Evolutionary conservation across 1,140 invertebrate genomes (phyloP).

Genomic region (Tachypleus tridentatus): DNA sequence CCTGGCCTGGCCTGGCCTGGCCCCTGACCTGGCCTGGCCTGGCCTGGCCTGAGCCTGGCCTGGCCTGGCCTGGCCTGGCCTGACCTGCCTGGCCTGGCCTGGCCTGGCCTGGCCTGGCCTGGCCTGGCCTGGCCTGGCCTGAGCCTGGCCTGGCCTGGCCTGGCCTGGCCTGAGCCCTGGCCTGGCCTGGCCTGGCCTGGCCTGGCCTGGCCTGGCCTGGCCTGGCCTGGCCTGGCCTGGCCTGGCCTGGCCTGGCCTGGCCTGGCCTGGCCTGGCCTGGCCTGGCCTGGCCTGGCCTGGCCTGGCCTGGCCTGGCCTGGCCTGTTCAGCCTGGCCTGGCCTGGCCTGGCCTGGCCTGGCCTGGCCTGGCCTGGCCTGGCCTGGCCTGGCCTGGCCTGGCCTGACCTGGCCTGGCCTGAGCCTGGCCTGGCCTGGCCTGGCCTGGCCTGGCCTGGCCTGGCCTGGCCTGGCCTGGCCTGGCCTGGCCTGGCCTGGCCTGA

Average conservation of each 20-base stretch:
- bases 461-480: constrained; percentile 20
- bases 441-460: constrained; percentile 25
- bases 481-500: constrained; percentile 22
- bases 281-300: constrained; percentile 21
- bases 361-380: constrained; percentile 26
- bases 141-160: constrained; percentile 16
- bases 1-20: constrained; percentile 17
- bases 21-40: constrained; percentile 23
- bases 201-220: constrained; percentile 25
- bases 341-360: constrained; percentile 26
- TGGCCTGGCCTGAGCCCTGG: constrained; percentile 11
- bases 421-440: constrained; percentile 22
- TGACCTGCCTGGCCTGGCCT: constrained; percentile 26
- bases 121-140: constrained; percentile 24
- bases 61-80: constrained; percentile 22
- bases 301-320: constrained; percentile 24
- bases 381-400: constrained; percentile 22
- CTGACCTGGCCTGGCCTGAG: constrained; percentile 23
- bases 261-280: constrained; percentile 23
- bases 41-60: constrained; percentile 23
- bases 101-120: constrained; percentile 23
- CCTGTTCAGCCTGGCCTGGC: constrained; percentile 24
- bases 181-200: constrained; percentile 24
- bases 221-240: constrained; percentile 24
- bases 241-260: constrained; percentile 23